Evolutionary conservation across 2,113 vertebrate genomes (phyloP).

Genomic region (Polyodon spathula): DNA sequence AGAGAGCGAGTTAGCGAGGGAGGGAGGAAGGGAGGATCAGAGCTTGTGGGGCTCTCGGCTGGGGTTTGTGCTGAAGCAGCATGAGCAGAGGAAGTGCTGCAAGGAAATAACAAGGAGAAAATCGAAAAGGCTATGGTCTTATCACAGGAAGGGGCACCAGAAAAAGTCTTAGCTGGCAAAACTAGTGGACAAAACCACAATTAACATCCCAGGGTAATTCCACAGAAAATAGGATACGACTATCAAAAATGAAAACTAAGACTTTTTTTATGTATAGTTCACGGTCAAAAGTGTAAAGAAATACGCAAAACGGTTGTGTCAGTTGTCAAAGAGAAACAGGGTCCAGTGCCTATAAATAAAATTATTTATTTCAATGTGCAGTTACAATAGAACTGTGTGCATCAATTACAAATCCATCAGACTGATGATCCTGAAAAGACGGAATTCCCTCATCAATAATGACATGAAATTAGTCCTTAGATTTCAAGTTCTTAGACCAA

Average conservation of each 20-base stretch:
- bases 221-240: not conserved
- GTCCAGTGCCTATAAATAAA: no score
- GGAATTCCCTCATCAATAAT: no score
- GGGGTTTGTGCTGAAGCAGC: conserved; percentile 20
- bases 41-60: no score
- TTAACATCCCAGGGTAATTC: no score
- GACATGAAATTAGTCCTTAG: no score
- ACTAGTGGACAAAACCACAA: not conserved
- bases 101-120: not conserved
- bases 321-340: no score
- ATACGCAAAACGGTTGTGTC: not conserved
- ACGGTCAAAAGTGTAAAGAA: not conserved
- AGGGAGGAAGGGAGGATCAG: conserved; percentile 1
- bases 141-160: not conserved
- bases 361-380: no score
- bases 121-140: not conserved
- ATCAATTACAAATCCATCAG: no score
- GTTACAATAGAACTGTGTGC: no score
- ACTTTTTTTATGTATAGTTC: not conserved
- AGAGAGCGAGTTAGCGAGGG: conserved; percentile 6
- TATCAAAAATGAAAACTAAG: not conserved
- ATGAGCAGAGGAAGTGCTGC: conserved; percentile 29
- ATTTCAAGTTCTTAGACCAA: no score
- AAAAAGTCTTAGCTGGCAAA: not conserved
- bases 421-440: no score